Conservation (phyloP, 2,797 vertebrate genomes). For the Rhinophrynus dorsalis region DNA sequence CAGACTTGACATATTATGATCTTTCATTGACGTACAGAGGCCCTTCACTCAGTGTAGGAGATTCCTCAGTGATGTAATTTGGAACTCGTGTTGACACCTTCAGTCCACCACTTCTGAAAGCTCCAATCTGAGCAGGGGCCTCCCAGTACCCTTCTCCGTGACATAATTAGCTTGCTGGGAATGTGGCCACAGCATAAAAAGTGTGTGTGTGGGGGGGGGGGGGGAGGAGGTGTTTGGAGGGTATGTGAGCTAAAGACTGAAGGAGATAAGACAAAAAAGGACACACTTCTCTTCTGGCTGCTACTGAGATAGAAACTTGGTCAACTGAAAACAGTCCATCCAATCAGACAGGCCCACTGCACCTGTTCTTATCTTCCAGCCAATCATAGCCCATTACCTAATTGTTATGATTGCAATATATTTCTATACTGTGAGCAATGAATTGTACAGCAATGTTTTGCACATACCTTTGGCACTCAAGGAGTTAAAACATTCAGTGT, state of each 20-base stretch:
- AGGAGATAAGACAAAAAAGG: neutral
- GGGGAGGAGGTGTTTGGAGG: neutral
- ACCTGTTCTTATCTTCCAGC: neutral
- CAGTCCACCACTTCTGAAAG: slow-evolving; percentile 10
- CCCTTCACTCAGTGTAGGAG: neutral
- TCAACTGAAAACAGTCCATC: slow-evolving; percentile 4
- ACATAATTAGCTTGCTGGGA: slow-evolving; percentile 19
- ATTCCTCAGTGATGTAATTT: slow-evolving; percentile 13
- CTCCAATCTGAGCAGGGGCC: neutral
- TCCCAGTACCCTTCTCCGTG: neutral
- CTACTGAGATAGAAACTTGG: slow-evolving; percentile 9
- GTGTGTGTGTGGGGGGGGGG: too few species aligned
- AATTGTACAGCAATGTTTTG: too few species aligned
- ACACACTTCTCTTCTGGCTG: neutral
- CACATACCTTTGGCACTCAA: too few species aligned
- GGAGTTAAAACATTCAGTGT: too few species aligned
- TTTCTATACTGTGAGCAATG: slow-evolving; percentile 1
- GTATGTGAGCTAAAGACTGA: neutral
- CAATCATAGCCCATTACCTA: slow-evolving; percentile 8
- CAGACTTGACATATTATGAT: too few species aligned
- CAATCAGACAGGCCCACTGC: neutral
- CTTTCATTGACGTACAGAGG: too few species aligned
- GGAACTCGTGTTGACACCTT: slow-evolving; percentile 28
- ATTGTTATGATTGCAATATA: slow-evolving; percentile 12
- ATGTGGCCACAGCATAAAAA: too few species aligned